Evolutionary conservation across 2,113 vertebrate genomes (phyloP).

Genomic region (Mustelus asterias): DNA sequence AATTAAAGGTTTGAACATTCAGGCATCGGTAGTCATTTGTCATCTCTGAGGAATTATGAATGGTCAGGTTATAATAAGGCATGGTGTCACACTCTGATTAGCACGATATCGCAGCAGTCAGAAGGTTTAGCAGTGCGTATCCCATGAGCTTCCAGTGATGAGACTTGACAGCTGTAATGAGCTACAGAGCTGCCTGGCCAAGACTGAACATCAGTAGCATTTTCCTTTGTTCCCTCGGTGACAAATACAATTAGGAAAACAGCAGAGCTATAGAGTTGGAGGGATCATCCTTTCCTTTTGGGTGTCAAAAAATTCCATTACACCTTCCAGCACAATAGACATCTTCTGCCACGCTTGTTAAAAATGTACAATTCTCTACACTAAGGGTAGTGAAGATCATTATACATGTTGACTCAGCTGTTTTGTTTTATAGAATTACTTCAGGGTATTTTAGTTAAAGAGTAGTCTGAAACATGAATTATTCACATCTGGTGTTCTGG

Average conservation of each 20-base stretch:
- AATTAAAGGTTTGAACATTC: constrained; percentile 25
- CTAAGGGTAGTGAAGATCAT: constrained; percentile 24
- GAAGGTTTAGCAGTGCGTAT: neutral
- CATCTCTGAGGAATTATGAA: neutral
- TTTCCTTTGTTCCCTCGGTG: constrained; percentile 23
- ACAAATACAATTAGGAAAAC: constrained; percentile 28
- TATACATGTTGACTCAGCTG: neutral
- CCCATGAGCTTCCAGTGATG: neutral
- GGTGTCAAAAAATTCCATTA: neutral
- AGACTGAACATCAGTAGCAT: constrained; percentile 9
- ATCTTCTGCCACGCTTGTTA: neutral
- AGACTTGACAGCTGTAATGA: constrained; percentile 32
- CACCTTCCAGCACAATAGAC: neutral
- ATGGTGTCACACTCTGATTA: constrained; percentile 22
- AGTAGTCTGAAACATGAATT: constrained; percentile 18
- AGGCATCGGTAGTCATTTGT: neutral
- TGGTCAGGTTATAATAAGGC: constrained; percentile 13
- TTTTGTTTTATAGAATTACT: neutral
- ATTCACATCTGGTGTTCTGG: neutral
- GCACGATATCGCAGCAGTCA: neutral
- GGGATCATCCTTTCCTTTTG: constrained; percentile 10
- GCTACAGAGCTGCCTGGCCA: constrained; percentile 6
- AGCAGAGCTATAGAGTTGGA: constrained; percentile 8
- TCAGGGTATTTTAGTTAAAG: neutral
- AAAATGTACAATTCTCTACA: neutral